Evolutionary conservation across 2,113 vertebrate genomes (phyloP), one percentile per base, ranked within the genome.

Genomic region (Brachyhypopomus occidentalis): DNA sequence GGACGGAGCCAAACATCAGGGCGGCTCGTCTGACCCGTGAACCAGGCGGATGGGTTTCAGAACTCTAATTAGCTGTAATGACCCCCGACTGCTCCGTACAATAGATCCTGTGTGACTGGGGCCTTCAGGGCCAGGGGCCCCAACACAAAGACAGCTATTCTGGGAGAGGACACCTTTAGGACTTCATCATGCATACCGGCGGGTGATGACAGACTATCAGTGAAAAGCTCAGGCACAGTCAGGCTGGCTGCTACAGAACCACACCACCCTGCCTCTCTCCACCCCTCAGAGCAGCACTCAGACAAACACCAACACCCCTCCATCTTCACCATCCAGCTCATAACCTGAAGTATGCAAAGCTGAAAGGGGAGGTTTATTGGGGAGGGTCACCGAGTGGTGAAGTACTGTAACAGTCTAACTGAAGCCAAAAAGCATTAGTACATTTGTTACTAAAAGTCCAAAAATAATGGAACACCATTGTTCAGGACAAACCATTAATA

Each of bases 71-170:
- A 87, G 81, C 84, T 85, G 34, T 81, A 89, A 88, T 88, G 76
- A 90, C 87, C 85, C 78, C 84, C 74, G 66, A 88, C 83, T 78
- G 86, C 69, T 84, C 70, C 38, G 82, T 52, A 92, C 90, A 92
- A 91, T 88, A 88, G 83, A 80, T 45, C 88, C 87, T 91, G 88
- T 93, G 91, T 91, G 71, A 4, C 84, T 59, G 2, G 9, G 19
- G 82, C 84, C 83, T 83, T 86, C 74, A 86, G 84, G 84, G 86
- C 77, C 67, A 56, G 90, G 84, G 75, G 64, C 75, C 84, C 38
- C 5, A 55, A 84, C 77, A 94, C 91, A 92, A 91, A 90, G 89
- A 89, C 16, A 11, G 80, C 92, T 92, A 90, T 93, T 93, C 89
- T 92, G 76, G 85, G 86, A 74, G 56, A 66, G 85, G 85, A 90